Evolutionary conservation across 1,140 invertebrate genomes (phyloP).

Genomic region (Drosophila ohnishii): DNA sequence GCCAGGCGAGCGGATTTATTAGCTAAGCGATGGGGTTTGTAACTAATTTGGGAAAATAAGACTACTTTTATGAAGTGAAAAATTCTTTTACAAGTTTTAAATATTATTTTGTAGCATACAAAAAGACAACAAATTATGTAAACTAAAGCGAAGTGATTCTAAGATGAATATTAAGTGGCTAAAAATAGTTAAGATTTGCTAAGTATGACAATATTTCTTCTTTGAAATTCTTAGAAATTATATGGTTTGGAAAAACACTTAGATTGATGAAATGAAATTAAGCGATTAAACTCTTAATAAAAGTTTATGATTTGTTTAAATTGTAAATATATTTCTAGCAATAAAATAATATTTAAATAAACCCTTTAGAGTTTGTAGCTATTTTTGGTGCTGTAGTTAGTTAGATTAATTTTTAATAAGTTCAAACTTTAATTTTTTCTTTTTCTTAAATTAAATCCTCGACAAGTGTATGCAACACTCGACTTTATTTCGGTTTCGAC

Average conservation of each 20-base stretch:
- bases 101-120: too few species aligned
- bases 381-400: too few species aligned
- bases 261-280: too few species aligned
- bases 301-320: not conserved
- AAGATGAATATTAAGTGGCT: too few species aligned
- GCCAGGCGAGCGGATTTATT: conserved; percentile 31
- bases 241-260: not conserved
- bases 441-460: not conserved
- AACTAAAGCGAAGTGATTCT: too few species aligned
- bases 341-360: not conserved
- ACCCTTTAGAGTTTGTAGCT: not conserved
- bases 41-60: conserved; percentile 2
- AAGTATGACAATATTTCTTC: too few species aligned
- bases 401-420: not conserved
- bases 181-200: too few species aligned
- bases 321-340: too few species aligned
- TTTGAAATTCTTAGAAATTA: not conserved
- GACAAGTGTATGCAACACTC: conserved; percentile 7
- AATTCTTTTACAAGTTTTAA: not conserved
- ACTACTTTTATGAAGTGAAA: not conserved
- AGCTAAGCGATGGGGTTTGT: conserved; percentile 34
- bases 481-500: not conserved
- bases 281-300: not conserved
- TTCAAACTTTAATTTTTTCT: too few species aligned
- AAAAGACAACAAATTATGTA: too few species aligned